Conservation (phyloP, 2,797 vertebrate species). For the Eulemur albifrons region DNA sequence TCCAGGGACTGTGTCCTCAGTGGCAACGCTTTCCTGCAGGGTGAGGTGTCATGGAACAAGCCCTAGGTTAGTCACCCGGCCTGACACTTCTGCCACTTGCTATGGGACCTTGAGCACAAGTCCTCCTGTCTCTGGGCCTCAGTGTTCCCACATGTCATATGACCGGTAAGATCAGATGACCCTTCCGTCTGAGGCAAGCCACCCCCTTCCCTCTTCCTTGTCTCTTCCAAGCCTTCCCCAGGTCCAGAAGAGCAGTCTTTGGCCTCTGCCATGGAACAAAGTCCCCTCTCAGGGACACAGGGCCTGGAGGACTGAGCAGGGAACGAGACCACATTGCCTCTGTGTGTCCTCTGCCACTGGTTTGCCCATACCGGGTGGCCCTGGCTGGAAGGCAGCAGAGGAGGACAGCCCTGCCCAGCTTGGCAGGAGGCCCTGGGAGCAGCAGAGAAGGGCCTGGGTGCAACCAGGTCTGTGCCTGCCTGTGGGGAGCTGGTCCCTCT, state of each 20-base stretch:
- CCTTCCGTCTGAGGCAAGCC: background rate
- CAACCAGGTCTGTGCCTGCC: background rate
- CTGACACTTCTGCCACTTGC: background rate
- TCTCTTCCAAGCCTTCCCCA: background rate
- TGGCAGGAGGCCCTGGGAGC: background rate
- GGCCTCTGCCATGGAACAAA: background rate
- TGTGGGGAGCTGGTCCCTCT: background rate
- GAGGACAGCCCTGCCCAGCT: background rate
- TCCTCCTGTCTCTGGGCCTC: background rate
- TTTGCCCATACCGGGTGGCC: background rate
- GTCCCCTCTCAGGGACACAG: background rate
- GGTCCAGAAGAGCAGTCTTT: background rate
- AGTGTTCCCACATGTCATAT: background rate
- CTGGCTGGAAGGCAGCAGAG: background rate
- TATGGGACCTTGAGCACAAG: background rate
- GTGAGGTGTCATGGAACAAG: background rate
- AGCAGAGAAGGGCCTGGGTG: background rate
- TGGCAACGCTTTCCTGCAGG: no score
- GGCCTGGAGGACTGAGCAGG: background rate
- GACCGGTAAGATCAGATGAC: background rate
- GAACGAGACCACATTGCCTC: background rate
- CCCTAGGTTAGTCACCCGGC: background rate
- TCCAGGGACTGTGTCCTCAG: background rate
- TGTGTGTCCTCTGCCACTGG: background rate
- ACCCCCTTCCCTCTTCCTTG: background rate